phyloP scores from a whole-genome alignment of 2,888 invertebrate genomes.

The Ochlodes sylvanus region DNA sequence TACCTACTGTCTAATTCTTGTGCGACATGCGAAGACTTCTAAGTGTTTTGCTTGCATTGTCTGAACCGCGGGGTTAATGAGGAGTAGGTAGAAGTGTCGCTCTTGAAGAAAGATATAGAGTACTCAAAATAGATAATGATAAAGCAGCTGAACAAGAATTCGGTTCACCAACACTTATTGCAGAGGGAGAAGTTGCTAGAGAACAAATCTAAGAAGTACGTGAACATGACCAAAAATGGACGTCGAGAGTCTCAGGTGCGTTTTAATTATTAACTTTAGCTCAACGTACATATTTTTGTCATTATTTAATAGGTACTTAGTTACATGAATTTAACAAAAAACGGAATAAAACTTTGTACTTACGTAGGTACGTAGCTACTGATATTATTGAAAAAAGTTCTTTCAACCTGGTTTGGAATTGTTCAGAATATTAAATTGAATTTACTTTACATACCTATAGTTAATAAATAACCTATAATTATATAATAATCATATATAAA shows the following conservation, averaged over 20 bases:
- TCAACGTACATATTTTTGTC: neutral
- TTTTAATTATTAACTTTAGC: slow-evolving; percentile 19
- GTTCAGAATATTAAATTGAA: too few relatives aligned
- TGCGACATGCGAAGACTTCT: slow-evolving; percentile 21
- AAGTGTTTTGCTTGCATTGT: slow-evolving; percentile 27
- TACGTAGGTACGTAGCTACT: too few relatives aligned
- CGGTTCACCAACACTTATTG: slow-evolving; percentile 70
- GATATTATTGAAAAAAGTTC: too few relatives aligned
- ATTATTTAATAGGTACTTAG: too few relatives aligned
- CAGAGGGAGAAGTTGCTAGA: slow-evolving; percentile 62
- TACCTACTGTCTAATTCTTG: slow-evolving; percentile 22
- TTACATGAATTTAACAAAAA: too few relatives aligned
- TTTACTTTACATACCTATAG: too few relatives aligned
- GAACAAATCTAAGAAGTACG: slow-evolving; percentile 58
- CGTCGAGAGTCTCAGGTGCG: slow-evolving; percentile 68
- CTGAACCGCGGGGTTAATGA: slow-evolving; percentile 19
- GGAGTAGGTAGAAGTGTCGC: slow-evolving; percentile 14
- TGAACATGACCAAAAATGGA: slow-evolving; percentile 69
- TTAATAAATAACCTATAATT: too few relatives aligned
- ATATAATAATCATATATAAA: too few relatives aligned
- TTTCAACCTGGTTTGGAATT: too few relatives aligned
- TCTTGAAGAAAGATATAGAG: slow-evolving; percentile 3
- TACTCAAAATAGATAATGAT: slow-evolving; percentile 57
- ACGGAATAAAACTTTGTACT: too few relatives aligned
- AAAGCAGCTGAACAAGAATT: slow-evolving; percentile 68